Percentiles rank a stretch among this genome's conserved stretches.
phyloP scores from a whole-genome alignment of 1,140 invertebrate genomes.

The Hypothenemus hampei region DNA sequence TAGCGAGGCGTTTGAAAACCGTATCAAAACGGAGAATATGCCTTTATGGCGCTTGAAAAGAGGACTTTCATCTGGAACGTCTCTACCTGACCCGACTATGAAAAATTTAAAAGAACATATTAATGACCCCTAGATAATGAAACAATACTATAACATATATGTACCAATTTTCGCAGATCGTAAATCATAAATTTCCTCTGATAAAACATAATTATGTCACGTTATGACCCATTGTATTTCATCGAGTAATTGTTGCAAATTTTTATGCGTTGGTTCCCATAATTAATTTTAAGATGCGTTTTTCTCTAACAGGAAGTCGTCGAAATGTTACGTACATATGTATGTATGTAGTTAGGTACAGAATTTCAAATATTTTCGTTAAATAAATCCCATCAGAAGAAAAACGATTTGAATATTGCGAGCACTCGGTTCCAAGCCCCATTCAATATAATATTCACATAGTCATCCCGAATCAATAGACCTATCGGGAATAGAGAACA shows the following conservation, averaged over 20 bases:
- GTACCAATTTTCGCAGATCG: too few species aligned
- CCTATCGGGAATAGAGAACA: conserved; percentile 29
- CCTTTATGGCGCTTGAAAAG: conserved; percentile 17
- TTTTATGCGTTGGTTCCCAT: too few species aligned
- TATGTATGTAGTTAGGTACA: too few species aligned
- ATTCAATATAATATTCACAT: conserved; percentile 25
- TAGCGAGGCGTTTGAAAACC: conserved; percentile 20
- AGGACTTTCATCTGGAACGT: conserved; percentile 8
- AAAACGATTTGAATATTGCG: conserved; percentile 14
- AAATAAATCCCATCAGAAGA: background rate
- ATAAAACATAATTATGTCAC: too few species aligned
- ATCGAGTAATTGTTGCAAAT: too few species aligned
- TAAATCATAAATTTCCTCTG: too few species aligned
- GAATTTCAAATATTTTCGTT: too few species aligned
- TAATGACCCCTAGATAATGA: conserved; percentile 23
- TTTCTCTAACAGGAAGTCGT: too few species aligned
- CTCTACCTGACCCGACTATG: conserved; percentile 23
- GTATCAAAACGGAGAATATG: conserved; percentile 17
- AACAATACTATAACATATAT: conserved; percentile 23
- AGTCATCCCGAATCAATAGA: conserved; percentile 29
- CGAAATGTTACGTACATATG: too few species aligned
- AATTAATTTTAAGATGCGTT: too few species aligned
- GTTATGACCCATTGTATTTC: too few species aligned
- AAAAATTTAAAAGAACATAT: conserved; percentile 27
- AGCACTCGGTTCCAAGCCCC: conserved; percentile 7